Percentiles rank a stretch among this genome's conserved stretches.
These are phyloP conservation scores for Anguilla pacifica DNA, from an alignment of 2,797 vertebrate genomes.

Conservation along the genomic window DNA sequence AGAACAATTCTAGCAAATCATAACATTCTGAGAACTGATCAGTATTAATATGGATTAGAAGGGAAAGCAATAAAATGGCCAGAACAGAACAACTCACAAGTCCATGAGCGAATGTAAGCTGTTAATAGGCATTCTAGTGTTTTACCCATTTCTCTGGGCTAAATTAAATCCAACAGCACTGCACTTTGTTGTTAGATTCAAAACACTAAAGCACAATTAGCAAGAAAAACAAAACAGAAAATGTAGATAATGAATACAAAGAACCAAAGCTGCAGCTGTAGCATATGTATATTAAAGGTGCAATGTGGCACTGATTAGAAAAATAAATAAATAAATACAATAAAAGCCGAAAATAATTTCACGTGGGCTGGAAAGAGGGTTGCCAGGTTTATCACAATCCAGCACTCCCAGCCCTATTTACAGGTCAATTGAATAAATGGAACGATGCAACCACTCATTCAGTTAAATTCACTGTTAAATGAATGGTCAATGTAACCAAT, in stretches of 20 bases:
- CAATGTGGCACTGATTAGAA: background rate
- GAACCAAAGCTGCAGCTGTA: background rate
- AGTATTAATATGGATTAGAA: background rate
- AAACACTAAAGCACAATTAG: too few species aligned
- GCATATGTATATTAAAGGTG: background rate
- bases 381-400: background rate
- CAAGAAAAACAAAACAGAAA: background rate
- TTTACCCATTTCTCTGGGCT: background rate
- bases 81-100: background rate
- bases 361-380: background rate
- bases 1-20: background rate
- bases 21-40: background rate
- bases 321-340: too few species aligned
- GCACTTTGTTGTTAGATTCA: background rate
- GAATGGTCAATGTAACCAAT: background rate
- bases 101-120: background rate
- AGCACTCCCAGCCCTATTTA: background rate
- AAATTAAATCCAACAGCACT: background rate
- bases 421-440: background rate
- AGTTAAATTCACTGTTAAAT: background rate
- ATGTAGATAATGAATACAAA: background rate
- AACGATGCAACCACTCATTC: background rate
- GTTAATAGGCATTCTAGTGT: background rate
- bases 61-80: background rate
- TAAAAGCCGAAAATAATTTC: background rate